Percentiles rank a stretch among this genome's conserved stretches.
Conservation (phyloP, 1,140 invertebrate species). For the Dendroctonus ponderosae region DNA sequence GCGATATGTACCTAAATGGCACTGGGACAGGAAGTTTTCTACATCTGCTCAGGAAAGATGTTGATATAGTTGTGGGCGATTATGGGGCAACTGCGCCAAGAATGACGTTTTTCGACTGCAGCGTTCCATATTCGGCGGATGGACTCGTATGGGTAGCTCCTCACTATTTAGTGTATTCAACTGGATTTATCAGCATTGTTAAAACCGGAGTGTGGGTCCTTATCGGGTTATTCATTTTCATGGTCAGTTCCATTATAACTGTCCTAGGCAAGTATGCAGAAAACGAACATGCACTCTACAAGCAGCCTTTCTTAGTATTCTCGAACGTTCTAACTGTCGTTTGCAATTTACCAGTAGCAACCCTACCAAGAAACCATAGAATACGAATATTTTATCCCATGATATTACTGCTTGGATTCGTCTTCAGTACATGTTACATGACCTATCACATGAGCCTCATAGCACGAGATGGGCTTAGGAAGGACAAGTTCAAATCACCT, state of each 20-base stretch:
- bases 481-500: conserved; percentile 11
- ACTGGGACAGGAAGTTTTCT: conserved; percentile 13
- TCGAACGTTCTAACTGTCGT: neutral
- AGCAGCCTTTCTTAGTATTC: neutral
- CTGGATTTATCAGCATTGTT: conserved; percentile 1
- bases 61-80: conserved; percentile 19
- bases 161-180: conserved; percentile 8
- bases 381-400: conserved; percentile 21
- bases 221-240: conserved; percentile 3
- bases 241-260: neutral
- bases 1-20: conserved; percentile 12
- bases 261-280: neutral
- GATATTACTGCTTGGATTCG: conserved; percentile 16
- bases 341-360: conserved; percentile 6
- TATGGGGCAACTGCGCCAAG: conserved; percentile 20
- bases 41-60: conserved; percentile 7
- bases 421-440: conserved; percentile 14
- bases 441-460: conserved; percentile 24
- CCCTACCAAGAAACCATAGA: conserved; percentile 8
- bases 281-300: conserved; percentile 10
- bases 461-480: neutral
- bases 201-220: conserved; percentile 1
- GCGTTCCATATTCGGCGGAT: conserved; percentile 17
- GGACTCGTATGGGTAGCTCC: conserved; percentile 18
- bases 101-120: conserved; percentile 15